These are phyloP conservation scores for Goniozus legneri DNA, from an alignment of 1,140 invertebrate genomes.

Conservation along the genomic window DNA sequence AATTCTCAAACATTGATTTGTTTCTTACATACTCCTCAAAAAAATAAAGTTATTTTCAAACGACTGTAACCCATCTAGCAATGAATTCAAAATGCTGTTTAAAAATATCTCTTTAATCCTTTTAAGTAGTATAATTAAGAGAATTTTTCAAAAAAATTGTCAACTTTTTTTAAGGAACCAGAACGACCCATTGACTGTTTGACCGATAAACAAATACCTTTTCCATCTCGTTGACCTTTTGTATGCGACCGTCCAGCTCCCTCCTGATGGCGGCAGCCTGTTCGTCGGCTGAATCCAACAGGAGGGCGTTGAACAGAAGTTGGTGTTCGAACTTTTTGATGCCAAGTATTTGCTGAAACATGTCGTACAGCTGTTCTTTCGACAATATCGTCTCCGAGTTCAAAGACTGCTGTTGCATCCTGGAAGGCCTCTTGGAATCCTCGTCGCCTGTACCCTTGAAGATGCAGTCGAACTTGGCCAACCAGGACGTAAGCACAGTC, in stretches of 20 bases:
- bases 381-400: conserved; percentile 90
- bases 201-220: conserved; percentile 69
- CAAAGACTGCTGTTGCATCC: conserved; percentile 82
- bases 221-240: conserved; percentile 95
- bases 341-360: conserved; percentile 98
- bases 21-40: too few relatives aligned
- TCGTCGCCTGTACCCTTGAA: conserved; percentile 90
- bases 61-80: too few relatives aligned
- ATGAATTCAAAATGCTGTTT: too few relatives aligned
- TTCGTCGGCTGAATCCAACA: conserved; percentile 98
- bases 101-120: too few relatives aligned
- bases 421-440: conserved; percentile 78
- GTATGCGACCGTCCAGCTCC: conserved; percentile 95
- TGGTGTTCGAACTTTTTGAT: conserved; percentile 99
- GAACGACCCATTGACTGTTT: too few relatives aligned
- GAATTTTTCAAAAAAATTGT: too few relatives aligned
- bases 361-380: conserved; percentile 98
- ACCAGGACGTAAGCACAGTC: conserved; percentile 97
- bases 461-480: conserved; percentile 99
- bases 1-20: too few relatives aligned
- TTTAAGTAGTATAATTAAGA: too few relatives aligned
- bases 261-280: conserved; percentile 98
- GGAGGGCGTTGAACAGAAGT: conserved; percentile 96
- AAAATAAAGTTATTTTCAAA: too few relatives aligned
- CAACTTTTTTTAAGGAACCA: too few relatives aligned